Evolutionary conservation across 2,113 vertebrate species (phyloP), one percentile per base, ranked within the genome.

Genomic region (Cyprichromis sp.): DNA sequence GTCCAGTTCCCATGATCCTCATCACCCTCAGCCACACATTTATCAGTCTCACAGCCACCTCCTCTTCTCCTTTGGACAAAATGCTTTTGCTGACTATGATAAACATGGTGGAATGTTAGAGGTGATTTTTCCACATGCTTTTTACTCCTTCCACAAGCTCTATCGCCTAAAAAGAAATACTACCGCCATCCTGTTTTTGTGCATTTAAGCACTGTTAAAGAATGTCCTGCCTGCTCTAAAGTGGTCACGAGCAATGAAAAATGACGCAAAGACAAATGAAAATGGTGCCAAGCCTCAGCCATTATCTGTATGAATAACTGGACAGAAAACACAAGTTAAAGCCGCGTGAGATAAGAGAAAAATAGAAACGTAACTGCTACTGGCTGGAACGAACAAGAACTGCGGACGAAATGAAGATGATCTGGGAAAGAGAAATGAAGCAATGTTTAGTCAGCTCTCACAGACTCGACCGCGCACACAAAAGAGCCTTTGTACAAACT

Each of bases 401-500:
- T 80, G 40, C 45, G 21, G 10, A 42, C 61, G 24, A 66, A 87
- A 87, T 55, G 31, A 91, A 78, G 90, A 86, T 76, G 78, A 86
- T 82, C 21, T 71, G 80, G 47, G 59, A 84, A 82, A 55, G 34
- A 80, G 71, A 82, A 68, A 85, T 88, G 84, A 88, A 53, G 73
- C 76, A 83, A 73, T 84, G 85, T 87, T 76, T 29, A 57, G 29
- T 86, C 84, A 47, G 26, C 78, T 81, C 63, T 85, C 79, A 52
- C 81, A 83, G 29, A 38, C 78, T 85, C 45, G 81, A 45, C 55
- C 40, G 21, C 55, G 50, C 57, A 82, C 79, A 94, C 92, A 95
- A 92, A 92, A 68, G 90, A 53, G 52, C 71, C 81, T 90, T 93
- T 95, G 91, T 94, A 53, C 83, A 92, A 89, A 88, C 59, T 89